Evolutionary conservation across 2,113 vertebrate species (phyloP).

Genomic region (Corydoras sp.): DNA sequence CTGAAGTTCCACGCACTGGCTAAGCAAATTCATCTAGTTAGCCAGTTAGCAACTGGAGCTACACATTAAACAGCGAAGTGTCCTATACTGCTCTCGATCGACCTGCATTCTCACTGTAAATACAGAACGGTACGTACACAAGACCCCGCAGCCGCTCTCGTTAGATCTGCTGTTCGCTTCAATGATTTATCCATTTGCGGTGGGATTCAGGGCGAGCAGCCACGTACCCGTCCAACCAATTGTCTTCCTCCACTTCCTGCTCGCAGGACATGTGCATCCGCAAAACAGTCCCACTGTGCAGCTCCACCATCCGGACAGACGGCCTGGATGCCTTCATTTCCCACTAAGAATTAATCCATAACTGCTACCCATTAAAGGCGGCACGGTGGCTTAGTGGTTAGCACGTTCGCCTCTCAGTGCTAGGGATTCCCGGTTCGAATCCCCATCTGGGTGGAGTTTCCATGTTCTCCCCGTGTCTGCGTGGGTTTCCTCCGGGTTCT

Average conservation of each 20-base stretch:
- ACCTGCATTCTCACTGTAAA: too few relatives aligned
- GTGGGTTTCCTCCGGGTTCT: too few relatives aligned
- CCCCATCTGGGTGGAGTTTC: too few relatives aligned
- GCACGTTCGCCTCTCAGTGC: too few relatives aligned
- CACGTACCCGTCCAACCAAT: slow-evolving; percentile 52
- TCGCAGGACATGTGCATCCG: slow-evolving; percentile 72
- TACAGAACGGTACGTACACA: slow-evolving; percentile 18
- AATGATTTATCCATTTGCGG: slow-evolving; percentile 22
- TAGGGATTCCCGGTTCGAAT: too few relatives aligned
- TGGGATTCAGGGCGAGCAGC: slow-evolving; percentile 38
- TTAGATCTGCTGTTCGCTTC: neutral
- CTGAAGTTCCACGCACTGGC: slow-evolving; percentile 5
- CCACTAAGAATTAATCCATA: too few relatives aligned
- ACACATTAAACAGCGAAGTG: neutral
- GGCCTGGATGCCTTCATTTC: too few relatives aligned
- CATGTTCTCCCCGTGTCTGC: too few relatives aligned
- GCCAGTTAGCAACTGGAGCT: slow-evolving; percentile 21
- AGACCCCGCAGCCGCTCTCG: neutral
- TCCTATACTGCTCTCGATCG: neutral
- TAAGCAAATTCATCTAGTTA: slow-evolving; percentile 1
- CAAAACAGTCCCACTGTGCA: slow-evolving; percentile 52
- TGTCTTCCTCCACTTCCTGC: slow-evolving; percentile 59
- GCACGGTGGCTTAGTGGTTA: too few relatives aligned
- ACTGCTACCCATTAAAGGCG: too few relatives aligned
- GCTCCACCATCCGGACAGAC: neutral